Percentiles rank a stretch among this genome's conserved stretches.
phyloP scores from a whole-genome alignment of 2,113 vertebrate genomes.

The Pteronura brasiliensis region DNA sequence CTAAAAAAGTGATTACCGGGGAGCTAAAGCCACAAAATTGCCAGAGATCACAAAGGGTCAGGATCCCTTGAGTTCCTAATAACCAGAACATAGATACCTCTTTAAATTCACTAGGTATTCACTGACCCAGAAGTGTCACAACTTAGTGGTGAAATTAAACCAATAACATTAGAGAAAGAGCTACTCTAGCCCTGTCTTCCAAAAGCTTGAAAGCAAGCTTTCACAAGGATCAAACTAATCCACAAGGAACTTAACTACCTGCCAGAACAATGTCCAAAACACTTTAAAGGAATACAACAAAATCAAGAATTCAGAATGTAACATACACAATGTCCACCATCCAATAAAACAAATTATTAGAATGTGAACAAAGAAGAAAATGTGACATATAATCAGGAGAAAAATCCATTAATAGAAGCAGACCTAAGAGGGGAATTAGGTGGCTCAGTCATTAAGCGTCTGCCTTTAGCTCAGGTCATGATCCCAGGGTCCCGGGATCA shows the following conservation, averaged over 20 bases:
- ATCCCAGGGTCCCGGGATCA: no score
- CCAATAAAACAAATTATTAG: neutral
- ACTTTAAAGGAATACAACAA: neutral
- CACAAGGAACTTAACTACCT: neutral
- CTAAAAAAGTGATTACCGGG: neutral
- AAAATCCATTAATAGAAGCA: slow-evolving; percentile 15
- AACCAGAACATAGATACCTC: neutral
- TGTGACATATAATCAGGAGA: neutral
- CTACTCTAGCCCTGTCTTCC: neutral
- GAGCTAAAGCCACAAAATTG: neutral
- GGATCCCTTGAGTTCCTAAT: neutral
- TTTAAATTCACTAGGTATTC: neutral
- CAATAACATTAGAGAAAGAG: neutral
- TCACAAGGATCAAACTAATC: neutral
- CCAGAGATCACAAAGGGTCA: neutral
- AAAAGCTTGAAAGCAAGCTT: neutral
- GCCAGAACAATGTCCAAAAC: neutral
- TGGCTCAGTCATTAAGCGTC: no score
- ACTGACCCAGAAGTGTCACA: neutral
- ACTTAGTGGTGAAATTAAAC: neutral
- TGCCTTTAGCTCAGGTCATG: no score
- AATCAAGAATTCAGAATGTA: neutral
- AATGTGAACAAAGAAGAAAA: neutral
- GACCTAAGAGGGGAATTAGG: neutral
- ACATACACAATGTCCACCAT: neutral